Evolutionary conservation across 2,113 vertebrate species (phyloP).

Genomic region (Fregata magnificens): DNA sequence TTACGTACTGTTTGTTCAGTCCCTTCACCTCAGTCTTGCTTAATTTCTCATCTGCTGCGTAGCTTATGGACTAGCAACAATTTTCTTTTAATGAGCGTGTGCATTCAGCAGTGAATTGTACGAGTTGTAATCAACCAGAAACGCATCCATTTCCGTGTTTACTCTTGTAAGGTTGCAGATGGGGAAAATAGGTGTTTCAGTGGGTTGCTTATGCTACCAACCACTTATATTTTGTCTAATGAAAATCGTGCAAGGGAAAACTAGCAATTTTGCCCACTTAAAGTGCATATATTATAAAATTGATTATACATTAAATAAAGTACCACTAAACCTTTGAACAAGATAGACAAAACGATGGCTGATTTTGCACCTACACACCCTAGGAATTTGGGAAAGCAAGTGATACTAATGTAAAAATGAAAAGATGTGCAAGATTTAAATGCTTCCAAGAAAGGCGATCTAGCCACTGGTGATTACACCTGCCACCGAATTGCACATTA

Average conservation of each 20-base stretch:
- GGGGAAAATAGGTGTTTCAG: not conserved
- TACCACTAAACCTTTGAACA: not conserved
- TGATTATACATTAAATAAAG: not conserved
- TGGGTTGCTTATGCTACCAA: not conserved
- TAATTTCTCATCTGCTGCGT: slow-evolving; percentile 22
- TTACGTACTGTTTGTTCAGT: not conserved
- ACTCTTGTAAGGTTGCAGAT: not conserved
- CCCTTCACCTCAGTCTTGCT: not conserved
- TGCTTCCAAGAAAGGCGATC: not conserved
- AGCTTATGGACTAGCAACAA: not conserved
- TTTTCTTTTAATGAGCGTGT: not conserved
- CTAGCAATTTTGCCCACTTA: not conserved
- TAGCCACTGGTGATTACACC: not conserved
- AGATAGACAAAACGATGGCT: not conserved
- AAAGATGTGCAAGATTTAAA: not conserved
- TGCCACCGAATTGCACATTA: not conserved
- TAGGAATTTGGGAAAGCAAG: not conserved
- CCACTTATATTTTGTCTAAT: not conserved
- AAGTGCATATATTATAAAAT: not conserved
- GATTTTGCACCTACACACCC: not conserved
- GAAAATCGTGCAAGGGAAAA: not conserved
- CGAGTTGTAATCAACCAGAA: not conserved
- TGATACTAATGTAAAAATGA: not conserved
- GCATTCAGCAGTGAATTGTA: not conserved
- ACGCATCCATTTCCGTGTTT: not conserved